These are phyloP conservation scores for Thermophis baileyi DNA, from an alignment of 2,113 vertebrate species.

Conservation along the genomic window DNA sequence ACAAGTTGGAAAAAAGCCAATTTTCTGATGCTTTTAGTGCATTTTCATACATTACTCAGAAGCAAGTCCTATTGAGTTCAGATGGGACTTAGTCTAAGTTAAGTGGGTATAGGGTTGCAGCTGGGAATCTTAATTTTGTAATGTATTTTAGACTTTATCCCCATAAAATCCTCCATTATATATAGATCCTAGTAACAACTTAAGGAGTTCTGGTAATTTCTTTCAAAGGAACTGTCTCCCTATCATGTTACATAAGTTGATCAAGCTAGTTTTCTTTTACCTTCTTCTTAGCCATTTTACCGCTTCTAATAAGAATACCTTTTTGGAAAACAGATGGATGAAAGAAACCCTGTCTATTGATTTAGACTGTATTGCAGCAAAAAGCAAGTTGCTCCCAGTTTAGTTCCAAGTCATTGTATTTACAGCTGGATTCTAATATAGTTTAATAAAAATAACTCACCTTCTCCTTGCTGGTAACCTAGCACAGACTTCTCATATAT, in stretches of 20 bases:
- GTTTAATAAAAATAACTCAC: slow-evolving; percentile 50
- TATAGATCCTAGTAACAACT: slow-evolving; percentile 58
- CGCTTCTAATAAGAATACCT: slow-evolving; percentile 48
- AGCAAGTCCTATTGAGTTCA: background rate
- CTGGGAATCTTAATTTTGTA: slow-evolving; percentile 24
- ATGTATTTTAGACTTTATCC: slow-evolving; percentile 60
- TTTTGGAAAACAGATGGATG: slow-evolving; percentile 36
- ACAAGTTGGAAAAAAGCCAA: slow-evolving; percentile 58
- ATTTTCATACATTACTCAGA: background rate
- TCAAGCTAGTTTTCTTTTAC: slow-evolving; percentile 38
- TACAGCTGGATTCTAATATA: slow-evolving; percentile 50
- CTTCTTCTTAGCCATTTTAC: slow-evolving; percentile 45
- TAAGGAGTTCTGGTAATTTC: slow-evolving; percentile 41
- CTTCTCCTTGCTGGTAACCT: slow-evolving; percentile 55
- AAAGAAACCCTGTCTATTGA: slow-evolving; percentile 34
- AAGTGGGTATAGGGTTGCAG: background rate
- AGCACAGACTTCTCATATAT: slow-evolving; percentile 44
- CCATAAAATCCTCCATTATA: slow-evolving; percentile 52
- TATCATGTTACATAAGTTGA: background rate
- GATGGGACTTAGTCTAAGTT: background rate
- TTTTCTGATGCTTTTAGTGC: slow-evolving; percentile 23
- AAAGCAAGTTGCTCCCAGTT: background rate
- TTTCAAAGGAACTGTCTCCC: slow-evolving; percentile 36
- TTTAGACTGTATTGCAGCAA: background rate
- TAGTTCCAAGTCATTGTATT: slow-evolving; percentile 8